A percentile compares a stretch with the other conserved stretches of the same genome.
phyloP scores from a whole-genome alignment of 2,113 vertebrate genomes.

The Saccopteryx bilineata region DNA sequence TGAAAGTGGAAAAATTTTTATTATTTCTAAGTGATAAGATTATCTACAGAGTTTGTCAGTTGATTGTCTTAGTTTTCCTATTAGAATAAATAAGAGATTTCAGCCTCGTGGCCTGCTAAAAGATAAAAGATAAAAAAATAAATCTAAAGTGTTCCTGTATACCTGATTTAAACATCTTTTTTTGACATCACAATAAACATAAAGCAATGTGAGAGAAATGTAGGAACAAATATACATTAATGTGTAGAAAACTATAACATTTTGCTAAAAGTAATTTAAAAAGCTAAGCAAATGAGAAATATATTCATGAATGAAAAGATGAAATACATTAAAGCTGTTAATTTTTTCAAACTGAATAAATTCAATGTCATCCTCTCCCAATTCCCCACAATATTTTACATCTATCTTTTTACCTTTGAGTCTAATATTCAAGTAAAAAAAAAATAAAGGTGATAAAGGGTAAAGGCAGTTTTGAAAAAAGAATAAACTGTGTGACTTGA shows the following conservation, averaged over 20 bases:
- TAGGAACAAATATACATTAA: slow-evolving; percentile 27
- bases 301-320: neutral
- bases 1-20: neutral
- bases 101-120: neutral
- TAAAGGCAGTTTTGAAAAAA: neutral
- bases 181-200: neutral
- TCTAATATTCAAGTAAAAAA: slow-evolving; percentile 5
- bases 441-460: neutral
- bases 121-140: neutral
- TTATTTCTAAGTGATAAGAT: slow-evolving; percentile 5
- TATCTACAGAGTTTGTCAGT: neutral
- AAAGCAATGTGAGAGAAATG: neutral
- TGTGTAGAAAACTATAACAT: neutral
- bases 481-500: neutral
- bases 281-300: neutral
- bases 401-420: neutral
- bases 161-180: neutral
- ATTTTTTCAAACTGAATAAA: slow-evolving; percentile 3
- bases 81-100: neutral
- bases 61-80: slow-evolving; percentile 32
- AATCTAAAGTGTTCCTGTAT: neutral
- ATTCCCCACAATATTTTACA: neutral
- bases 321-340: neutral
- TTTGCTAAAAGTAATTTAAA: neutral
- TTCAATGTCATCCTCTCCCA: neutral